A percentile compares a stretch with the other conserved stretches of the same genome.
Evolutionary conservation across 1,140 invertebrate genomes (phyloP).

Genomic region (Tetragonula clypearis): DNA sequence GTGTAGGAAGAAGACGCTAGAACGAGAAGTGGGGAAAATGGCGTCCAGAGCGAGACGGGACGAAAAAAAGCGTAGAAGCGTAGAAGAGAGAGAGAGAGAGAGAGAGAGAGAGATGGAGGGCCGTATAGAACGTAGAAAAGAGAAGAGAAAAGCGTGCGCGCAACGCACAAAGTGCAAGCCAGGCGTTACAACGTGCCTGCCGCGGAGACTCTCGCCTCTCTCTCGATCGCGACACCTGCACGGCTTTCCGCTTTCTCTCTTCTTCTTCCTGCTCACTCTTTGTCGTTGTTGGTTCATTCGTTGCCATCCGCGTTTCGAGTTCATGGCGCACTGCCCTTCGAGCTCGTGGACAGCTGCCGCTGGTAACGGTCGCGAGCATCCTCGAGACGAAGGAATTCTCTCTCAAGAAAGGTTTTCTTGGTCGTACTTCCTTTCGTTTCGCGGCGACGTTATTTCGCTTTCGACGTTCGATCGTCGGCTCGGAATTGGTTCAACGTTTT

Average conservation of each 20-base stretch:
- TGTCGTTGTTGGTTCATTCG: constrained; percentile 25
- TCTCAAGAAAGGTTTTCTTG: constrained; percentile 55
- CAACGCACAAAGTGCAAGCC: constrained; percentile 44
- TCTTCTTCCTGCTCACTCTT: neutral
- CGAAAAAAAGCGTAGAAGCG: neutral
- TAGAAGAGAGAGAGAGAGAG: neutral
- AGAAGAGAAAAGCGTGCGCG: neutral
- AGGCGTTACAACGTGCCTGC: neutral
- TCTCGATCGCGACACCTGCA: constrained; percentile 61
- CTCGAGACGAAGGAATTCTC: constrained; percentile 57
- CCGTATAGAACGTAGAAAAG: neutral
- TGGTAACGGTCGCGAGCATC: constrained; percentile 64
- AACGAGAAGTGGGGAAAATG: neutral
- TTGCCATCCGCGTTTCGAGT: constrained; percentile 27
- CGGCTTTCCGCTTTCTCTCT: constrained; percentile 19
- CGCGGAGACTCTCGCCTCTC: neutral
- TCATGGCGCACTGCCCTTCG: neutral
- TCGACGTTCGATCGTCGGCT: neutral
- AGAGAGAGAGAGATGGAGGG: neutral
- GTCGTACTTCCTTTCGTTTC: constrained; percentile 44
- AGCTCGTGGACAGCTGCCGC: constrained; percentile 58
- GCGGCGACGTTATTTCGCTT: neutral
- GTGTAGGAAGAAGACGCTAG: constrained; percentile 32
- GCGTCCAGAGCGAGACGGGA: neutral
- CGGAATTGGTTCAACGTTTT: neutral